phyloP scores from a whole-genome alignment of 1,140 invertebrate species.

The Maconellicoccus hirsutus region DNA sequence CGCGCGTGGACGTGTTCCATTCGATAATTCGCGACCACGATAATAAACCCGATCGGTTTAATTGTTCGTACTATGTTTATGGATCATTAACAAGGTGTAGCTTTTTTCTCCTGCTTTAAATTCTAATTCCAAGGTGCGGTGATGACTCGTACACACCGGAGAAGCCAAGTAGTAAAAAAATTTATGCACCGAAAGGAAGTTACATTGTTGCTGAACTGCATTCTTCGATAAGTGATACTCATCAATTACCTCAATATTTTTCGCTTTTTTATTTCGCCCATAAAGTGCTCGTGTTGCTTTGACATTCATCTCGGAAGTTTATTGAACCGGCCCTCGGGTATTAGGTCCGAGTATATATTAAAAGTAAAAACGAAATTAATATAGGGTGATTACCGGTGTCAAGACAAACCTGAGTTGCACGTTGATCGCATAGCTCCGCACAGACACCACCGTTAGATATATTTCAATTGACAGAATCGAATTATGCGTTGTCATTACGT shows the following conservation, averaged over 20 bases:
- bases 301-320: not conserved
- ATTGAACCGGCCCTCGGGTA: not conserved
- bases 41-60: not conserved
- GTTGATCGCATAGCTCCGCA: too few relatives aligned
- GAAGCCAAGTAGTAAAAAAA: not conserved
- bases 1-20: not conserved
- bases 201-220: constrained; percentile 7
- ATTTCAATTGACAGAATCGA: too few relatives aligned
- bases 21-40: not conserved
- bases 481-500: too few relatives aligned
- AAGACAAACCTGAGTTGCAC: too few relatives aligned
- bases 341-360: too few relatives aligned
- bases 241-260: not conserved
- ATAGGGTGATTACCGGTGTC: too few relatives aligned
- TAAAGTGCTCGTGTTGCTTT: not conserved
- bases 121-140: not conserved
- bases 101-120: not conserved
- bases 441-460: too few relatives aligned
- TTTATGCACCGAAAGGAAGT: not conserved
- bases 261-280: not conserved
- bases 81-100: not conserved
- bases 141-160: not conserved
- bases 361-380: too few relatives aligned
- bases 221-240: constrained; percentile 8
- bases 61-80: not conserved